A percentile compares a stretch with the other conserved stretches of the same genome.
Conservation (phyloP, 2,113 vertebrate species). For the Trochalopteron elliotii region DNA sequence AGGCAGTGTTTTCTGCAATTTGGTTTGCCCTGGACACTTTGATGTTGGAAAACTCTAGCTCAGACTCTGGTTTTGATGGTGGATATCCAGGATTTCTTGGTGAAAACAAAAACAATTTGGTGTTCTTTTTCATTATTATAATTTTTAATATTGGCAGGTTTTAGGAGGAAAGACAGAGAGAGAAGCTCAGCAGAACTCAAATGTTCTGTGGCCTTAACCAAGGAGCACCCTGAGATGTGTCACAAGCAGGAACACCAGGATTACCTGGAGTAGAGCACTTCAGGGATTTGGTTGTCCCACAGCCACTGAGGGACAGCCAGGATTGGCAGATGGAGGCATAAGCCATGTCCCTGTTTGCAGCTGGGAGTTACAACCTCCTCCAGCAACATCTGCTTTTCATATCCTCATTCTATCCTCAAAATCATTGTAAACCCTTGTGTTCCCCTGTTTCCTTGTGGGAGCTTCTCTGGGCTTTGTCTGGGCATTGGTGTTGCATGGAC, state of each 20-base stretch:
- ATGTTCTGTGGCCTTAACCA: background rate
- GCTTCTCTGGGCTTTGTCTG: background rate
- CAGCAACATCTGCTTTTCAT: background rate
- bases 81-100: background rate
- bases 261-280: background rate
- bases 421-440: background rate
- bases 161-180: background rate
- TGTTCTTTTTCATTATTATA: background rate
- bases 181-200: background rate
- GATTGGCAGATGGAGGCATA: background rate
- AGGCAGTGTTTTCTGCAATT: fast-evolving
- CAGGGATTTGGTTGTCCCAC: background rate
- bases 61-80: background rate
- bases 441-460: background rate
- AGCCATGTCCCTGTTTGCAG: background rate
- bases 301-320: background rate
- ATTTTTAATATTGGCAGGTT: background rate
- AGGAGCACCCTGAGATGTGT: background rate
- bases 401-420: background rate
- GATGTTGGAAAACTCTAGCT: background rate
- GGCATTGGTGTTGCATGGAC: background rate
- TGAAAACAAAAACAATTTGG: background rate
- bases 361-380: background rate
- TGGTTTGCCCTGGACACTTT: background rate
- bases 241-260: background rate